Evolutionary conservation across 92 coral and sea anemone genomes (phyloP).

Genomic region (Phenganax subtilis): DNA sequence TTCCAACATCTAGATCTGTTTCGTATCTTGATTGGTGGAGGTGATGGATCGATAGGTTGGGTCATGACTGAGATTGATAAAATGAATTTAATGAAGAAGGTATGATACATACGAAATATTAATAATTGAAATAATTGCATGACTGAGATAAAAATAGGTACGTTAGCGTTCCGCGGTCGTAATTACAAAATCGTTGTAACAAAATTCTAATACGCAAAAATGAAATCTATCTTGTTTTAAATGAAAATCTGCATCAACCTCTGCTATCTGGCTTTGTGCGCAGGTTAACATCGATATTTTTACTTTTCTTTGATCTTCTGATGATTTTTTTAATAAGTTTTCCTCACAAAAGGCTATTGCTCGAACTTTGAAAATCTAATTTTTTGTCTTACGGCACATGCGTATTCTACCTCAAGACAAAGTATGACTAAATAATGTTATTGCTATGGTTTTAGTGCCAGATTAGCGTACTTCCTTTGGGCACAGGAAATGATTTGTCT

Average conservation of each 20-base stretch:
- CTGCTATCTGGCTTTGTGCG: too few relatives aligned
- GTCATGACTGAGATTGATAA: conserved; percentile 97
- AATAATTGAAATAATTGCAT: too few relatives aligned
- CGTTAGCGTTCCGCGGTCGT: too few relatives aligned
- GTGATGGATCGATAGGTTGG: conserved; percentile 99
- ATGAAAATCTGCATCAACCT: too few relatives aligned
- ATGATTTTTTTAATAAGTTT: too few relatives aligned
- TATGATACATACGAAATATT: neutral
- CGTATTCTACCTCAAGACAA: neutral
- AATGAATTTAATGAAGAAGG: conserved; percentile 70
- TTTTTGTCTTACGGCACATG: neutral
- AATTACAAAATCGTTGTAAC: too few relatives aligned
- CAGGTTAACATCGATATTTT: too few relatives aligned
- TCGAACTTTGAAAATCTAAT: neutral
- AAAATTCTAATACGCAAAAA: too few relatives aligned
- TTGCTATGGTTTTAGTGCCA: conserved; percentile 61
- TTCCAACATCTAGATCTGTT: conserved; percentile 79
- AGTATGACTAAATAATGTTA: neutral
- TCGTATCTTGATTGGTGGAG: conserved; percentile 92
- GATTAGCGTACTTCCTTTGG: conserved; percentile 89
- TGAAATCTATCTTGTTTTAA: too few relatives aligned
- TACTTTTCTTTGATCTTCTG: too few relatives aligned
- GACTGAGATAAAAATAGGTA: too few relatives aligned
- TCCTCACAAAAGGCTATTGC: too few relatives aligned
- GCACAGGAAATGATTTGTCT: conserved; percentile 95